A percentile compares a stretch with the other conserved stretches of the same genome.
These are phyloP conservation scores for Steinernema feltiae DNA, from an alignment of 1,140 invertebrate genomes.

Conservation along the genomic window DNA sequence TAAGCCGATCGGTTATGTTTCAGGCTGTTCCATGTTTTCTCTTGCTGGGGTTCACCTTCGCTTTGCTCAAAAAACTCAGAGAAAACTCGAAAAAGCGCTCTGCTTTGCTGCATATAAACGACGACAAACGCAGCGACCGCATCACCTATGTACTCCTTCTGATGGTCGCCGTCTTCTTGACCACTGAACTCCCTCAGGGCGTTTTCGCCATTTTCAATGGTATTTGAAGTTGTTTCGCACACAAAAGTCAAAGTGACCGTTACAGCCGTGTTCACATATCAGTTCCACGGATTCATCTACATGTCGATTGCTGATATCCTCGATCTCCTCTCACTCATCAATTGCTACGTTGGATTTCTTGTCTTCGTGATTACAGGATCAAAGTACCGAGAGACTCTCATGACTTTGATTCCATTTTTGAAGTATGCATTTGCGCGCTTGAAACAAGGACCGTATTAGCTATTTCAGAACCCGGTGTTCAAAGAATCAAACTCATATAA, in stretches of 20 bases:
- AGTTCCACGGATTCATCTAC: constrained; percentile 32
- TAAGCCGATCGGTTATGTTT: not conserved
- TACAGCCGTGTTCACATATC: constrained; percentile 31
- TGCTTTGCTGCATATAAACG: constrained; percentile 24
- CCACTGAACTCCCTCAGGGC: constrained; percentile 40
- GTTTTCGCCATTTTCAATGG: constrained; percentile 39
- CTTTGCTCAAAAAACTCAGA: constrained; percentile 24
- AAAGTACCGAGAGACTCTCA: constrained; percentile 30
- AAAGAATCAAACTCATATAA: not conserved
- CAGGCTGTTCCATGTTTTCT: constrained; percentile 39
- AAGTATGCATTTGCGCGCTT: constrained; percentile 15
- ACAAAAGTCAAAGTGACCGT: not conserved
- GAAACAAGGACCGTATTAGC: not conserved
- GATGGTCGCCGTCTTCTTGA: constrained; percentile 39
- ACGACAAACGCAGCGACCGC: constrained; percentile 21
- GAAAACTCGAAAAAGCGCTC: constrained; percentile 39
- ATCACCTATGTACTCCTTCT: constrained; percentile 33
- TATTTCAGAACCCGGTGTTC: not conserved
- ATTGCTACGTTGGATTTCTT: constrained; percentile 34
- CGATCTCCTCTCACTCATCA: constrained; percentile 31
- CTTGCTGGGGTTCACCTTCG: constrained; percentile 36
- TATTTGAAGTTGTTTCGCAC: not conserved
- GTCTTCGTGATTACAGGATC: constrained; percentile 32
- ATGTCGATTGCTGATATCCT: constrained; percentile 27
- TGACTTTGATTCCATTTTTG: constrained; percentile 24